Evolutionary conservation across 2,113 vertebrate species (phyloP).

Genomic region (Epinephelus lanceolatus): DNA sequence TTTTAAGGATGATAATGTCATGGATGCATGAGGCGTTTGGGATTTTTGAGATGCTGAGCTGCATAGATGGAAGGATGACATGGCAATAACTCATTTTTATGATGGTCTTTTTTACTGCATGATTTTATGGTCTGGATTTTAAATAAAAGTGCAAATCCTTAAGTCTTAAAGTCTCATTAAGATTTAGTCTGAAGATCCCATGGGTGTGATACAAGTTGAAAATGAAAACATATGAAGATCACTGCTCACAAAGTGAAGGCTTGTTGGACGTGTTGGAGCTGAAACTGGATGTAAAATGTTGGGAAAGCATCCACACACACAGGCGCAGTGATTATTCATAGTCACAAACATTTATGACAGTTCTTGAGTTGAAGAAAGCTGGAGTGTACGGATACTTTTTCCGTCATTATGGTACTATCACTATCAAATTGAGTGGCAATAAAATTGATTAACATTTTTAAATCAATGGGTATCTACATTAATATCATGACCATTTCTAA

Average conservation of each 20-base stretch:
- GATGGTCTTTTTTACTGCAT: neutral
- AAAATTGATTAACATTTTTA: neutral
- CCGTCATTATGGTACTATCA: neutral
- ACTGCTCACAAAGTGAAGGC: neutral
- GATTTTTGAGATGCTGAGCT: conserved; percentile 23
- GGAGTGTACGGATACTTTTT: neutral
- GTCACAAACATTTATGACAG: too few species aligned
- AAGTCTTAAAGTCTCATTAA: neutral
- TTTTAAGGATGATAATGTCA: conserved; percentile 9
- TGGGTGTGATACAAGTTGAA: too few species aligned
- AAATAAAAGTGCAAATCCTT: neutral
- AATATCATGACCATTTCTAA: neutral
- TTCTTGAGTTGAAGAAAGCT: neutral
- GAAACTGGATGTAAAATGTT: neutral
- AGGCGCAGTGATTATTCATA: too few species aligned
- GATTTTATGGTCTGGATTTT: neutral
- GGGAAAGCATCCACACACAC: neutral
- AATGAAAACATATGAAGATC: too few species aligned
- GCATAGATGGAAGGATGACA: conserved; percentile 1
- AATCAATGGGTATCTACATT: neutral
- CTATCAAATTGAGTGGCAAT: neutral
- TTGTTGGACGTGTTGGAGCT: neutral
- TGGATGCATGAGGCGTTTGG: neutral
- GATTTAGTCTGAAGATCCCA: neutral
- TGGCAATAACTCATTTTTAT: neutral